Conservation (phyloP, 2,113 vertebrate genomes). For the Nettapus auritus region DNA sequence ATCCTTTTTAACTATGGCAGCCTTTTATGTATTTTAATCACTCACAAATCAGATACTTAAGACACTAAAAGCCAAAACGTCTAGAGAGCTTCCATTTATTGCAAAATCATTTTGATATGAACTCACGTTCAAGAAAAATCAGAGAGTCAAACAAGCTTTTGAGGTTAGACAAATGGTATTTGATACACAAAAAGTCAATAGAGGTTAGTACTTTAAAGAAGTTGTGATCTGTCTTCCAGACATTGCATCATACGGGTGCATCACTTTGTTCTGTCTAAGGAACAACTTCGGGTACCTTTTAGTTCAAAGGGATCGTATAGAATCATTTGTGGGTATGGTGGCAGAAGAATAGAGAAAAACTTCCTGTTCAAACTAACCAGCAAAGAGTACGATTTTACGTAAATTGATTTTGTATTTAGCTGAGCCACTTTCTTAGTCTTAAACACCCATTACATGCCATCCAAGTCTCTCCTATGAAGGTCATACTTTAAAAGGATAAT, state of each 20-base stretch:
- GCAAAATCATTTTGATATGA: background rate
- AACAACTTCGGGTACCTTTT: background rate
- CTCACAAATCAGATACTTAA: background rate
- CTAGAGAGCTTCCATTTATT: background rate
- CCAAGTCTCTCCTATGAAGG: background rate
- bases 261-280: background rate
- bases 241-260: background rate
- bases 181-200: background rate
- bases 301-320: background rate
- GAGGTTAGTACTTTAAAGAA: background rate
- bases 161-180: constrained; percentile 23
- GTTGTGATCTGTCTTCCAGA: background rate
- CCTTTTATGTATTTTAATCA: background rate
- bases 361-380: background rate
- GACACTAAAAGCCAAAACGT: background rate
- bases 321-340: background rate
- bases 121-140: constrained; percentile 13
- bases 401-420: background rate
- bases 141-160: background rate
- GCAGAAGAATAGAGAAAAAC: background rate
- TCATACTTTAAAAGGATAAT: background rate
- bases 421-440: background rate
- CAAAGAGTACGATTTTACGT: accelerated
- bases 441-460: background rate
- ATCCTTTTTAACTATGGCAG: background rate